phyloP scores from a whole-genome alignment of 2,797 vertebrate genomes.

The Tenualosa thibaudeaui region DNA sequence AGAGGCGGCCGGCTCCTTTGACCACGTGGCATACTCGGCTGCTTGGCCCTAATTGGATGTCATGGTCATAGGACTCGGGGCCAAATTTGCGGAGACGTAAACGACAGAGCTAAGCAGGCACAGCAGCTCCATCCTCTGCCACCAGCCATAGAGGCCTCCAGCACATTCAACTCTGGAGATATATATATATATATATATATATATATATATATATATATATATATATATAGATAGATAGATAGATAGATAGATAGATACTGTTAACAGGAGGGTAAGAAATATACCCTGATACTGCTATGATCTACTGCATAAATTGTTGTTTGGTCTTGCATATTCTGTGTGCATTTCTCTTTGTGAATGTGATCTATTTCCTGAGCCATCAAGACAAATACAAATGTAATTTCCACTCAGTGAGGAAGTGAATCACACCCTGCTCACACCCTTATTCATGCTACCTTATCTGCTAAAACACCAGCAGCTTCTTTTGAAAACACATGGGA shows the following conservation, averaged over 20 bases:
- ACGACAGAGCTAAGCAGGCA: not conserved
- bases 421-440: not conserved
- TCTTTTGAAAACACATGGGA: not conserved
- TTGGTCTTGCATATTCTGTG: not conserved
- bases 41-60: constrained; percentile 55
- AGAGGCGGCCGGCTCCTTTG: not conserved
- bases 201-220: too few relatives aligned
- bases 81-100: not conserved
- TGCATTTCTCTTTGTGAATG: not conserved
- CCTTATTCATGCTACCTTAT: not conserved
- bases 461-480: not conserved
- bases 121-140: constrained; percentile 4
- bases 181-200: too few relatives aligned
- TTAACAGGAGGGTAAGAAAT: not conserved
- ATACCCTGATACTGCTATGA: not conserved
- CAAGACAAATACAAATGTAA: not conserved
- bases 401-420: not conserved
- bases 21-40: constrained; percentile 15
- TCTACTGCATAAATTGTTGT: not conserved
- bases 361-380: not conserved
- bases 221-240: too few relatives aligned
- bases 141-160: not conserved
- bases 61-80: constrained; percentile 55
- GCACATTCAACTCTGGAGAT: not conserved
- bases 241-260: not conserved